phyloP scores from a whole-genome alignment of 2,797 vertebrate genomes.

The Heliangelus exortis region DNA sequence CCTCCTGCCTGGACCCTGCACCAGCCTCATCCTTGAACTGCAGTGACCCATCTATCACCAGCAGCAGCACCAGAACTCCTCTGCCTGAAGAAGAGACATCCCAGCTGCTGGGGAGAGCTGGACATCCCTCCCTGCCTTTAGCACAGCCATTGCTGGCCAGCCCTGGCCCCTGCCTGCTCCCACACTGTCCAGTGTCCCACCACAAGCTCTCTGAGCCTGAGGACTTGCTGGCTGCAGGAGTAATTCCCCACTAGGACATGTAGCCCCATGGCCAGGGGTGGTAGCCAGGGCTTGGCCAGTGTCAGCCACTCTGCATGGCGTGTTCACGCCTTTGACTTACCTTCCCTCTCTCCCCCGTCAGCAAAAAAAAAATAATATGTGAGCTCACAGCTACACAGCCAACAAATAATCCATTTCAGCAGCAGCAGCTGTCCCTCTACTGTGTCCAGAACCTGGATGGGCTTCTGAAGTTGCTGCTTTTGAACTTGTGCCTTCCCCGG shows the following conservation, averaged over 20 bases:
- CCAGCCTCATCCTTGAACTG: background rate
- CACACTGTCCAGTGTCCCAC: accelerated
- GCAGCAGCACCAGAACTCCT: background rate
- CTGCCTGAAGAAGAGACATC: background rate
- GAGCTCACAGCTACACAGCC: background rate
- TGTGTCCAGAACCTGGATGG: background rate
- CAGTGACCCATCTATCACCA: accelerated
- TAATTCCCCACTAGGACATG: background rate
- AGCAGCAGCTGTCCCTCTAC: background rate
- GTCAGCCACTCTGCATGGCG: accelerated
- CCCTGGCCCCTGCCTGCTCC: accelerated
- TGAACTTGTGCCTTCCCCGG: background rate
- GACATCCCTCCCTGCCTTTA: background rate
- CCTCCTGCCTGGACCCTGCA: accelerated
- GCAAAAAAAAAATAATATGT: background rate
- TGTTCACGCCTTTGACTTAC: background rate
- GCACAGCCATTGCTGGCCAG: background rate
- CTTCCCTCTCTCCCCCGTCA: background rate
- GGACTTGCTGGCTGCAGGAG: background rate
- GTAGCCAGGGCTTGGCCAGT: background rate
- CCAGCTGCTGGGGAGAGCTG: background rate
- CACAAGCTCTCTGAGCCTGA: background rate
- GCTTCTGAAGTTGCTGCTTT: background rate
- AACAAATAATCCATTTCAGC: background rate
- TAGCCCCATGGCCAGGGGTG: accelerated